Percentiles rank a stretch among this genome's conserved stretches.
Conservation (phyloP, 2,888 invertebrate species). For the Antheraea assamensis region DNA sequence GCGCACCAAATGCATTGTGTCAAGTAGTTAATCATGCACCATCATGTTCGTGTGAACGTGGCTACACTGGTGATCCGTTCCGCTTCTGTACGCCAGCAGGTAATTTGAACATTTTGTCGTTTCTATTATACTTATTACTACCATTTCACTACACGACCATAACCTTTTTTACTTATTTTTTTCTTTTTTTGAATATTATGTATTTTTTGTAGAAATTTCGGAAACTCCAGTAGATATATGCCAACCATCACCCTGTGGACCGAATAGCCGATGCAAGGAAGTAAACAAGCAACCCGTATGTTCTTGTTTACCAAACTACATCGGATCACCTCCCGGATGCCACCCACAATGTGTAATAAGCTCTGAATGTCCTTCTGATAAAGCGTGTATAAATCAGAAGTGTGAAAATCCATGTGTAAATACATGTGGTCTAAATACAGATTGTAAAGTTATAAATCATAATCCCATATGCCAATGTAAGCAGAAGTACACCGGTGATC, state of each 20-base stretch:
- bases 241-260: constrained; percentile 87
- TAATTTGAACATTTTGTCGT: constrained; percentile 60
- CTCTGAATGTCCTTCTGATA: constrained; percentile 87
- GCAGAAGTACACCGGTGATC: constrained; percentile 85
- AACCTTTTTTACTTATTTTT: neutral
- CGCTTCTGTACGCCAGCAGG: constrained; percentile 81
- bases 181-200: constrained; percentile 17
- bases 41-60: constrained; percentile 85
- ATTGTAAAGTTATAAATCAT: constrained; percentile 89
- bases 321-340: constrained; percentile 88
- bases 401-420: constrained; percentile 89
- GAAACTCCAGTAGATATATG: constrained; percentile 80
- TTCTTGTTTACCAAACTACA: constrained; percentile 86
- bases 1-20: constrained; percentile 89
- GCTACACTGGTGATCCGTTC: constrained; percentile 89
- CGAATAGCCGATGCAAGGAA: constrained; percentile 89
- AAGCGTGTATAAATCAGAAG: constrained; percentile 89
- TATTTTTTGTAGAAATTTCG: constrained; percentile 49
- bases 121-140: constrained; percentile 2
- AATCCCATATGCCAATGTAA: constrained; percentile 90
- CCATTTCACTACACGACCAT: neutral
- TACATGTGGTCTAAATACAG: constrained; percentile 85
- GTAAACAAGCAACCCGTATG: constrained; percentile 88
- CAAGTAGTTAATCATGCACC: constrained; percentile 88
- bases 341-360: constrained; percentile 90